Evolutionary conservation across 2,113 vertebrate species (phyloP), one percentile per base, ranked within the genome.

Genomic region (Grantiella picta): DNA sequence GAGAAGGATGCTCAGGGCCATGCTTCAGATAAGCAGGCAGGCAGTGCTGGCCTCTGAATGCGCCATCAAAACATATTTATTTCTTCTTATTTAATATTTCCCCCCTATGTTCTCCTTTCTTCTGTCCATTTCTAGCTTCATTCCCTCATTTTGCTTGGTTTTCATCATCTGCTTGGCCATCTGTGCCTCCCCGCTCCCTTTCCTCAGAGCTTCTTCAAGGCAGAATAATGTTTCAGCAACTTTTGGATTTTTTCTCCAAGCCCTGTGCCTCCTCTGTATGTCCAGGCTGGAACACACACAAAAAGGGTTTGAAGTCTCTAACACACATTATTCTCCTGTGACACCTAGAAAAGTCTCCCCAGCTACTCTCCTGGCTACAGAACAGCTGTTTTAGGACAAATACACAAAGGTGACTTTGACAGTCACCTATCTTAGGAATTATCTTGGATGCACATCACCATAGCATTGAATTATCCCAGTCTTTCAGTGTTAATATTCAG

Each of bases 141-240:
- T n/a, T 47, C 54, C 53, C 36, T 42, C 15, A 19, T 79, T 85
- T 84, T 65, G 6, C 71, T 82, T 61, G 12, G 52, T 88, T 87
- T 53, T 53, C 27, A 31, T 91, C 70, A 72, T 94, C 83, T 92
- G 78, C 72, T 56, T 71, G 65, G n/a, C 89, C 93, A 89, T 91
- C 93, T 97, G 78, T 86, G 53, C 82, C 52, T 86, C 63, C 59
- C 29, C 7, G 7, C 29, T 92, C 63, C 45, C 38, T 56, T 69
- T 79, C 57, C 66, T 94, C 42, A 0, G 59, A 73, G 77, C 61
- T 78, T 71, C 38, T 78, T 50, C 5, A 13, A 83, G 77, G 78
- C 70, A 80, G 49, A 85, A 38, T 15, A 42, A 69, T 4, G 5
- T 59, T 82, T 82, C 87, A 82, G 63, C 54, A 82, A 2, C 50